phyloP scores from a whole-genome alignment of 2,113 vertebrate genomes.

The Phocoena sinus region DNA sequence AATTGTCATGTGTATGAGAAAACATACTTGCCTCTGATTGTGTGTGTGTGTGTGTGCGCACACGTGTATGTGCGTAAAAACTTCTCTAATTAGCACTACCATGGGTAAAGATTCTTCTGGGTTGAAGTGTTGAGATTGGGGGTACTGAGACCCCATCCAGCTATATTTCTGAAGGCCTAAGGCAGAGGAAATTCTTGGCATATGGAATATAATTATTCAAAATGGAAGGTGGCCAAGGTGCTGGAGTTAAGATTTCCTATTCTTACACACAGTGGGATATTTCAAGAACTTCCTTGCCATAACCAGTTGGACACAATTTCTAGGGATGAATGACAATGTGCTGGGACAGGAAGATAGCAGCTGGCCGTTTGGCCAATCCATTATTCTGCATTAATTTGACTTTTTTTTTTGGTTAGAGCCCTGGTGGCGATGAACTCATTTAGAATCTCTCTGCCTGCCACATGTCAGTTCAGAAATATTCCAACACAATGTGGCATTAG shows the following conservation, averaged over 20 bases:
- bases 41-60: background rate
- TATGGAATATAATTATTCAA: background rate
- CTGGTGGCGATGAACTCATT: conserved; percentile 59
- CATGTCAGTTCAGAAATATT: conserved; percentile 36
- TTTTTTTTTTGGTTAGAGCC: conserved; percentile 2
- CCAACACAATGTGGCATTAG: background rate
- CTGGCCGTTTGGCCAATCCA: background rate
- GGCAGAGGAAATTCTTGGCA: background rate
- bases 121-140: background rate
- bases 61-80: background rate
- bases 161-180: background rate
- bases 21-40: background rate
- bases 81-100: background rate
- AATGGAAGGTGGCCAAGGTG: background rate
- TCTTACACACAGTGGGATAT: background rate
- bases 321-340: background rate
- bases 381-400: conserved; percentile 35
- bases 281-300: background rate
- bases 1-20: background rate
- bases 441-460: conserved; percentile 60
- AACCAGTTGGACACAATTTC: background rate
- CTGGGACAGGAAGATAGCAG: conserved; percentile 19
- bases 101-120: background rate
- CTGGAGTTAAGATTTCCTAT: background rate
- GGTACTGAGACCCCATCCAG: background rate